These are phyloP conservation scores for Diadromus collaris DNA, from an alignment of 2,888 invertebrate species.

Conservation along the genomic window DNA sequence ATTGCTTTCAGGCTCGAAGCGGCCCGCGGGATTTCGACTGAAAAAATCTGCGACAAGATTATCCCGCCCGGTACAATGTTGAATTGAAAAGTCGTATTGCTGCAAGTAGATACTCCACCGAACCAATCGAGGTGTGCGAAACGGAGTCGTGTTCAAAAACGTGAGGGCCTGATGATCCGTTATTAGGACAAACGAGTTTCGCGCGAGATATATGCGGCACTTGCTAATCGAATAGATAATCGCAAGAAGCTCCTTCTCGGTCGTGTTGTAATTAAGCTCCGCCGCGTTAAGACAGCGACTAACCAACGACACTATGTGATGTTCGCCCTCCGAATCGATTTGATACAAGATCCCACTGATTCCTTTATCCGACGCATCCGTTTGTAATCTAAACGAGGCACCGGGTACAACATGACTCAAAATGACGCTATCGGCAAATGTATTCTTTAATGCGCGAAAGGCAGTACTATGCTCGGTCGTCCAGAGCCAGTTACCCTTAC, in stretches of 20 bases:
- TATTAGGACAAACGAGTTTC: conserved; percentile 59
- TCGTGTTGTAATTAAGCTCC: conserved; percentile 62
- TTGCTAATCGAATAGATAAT: conserved; percentile 65
- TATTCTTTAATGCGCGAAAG: conserved; percentile 56
- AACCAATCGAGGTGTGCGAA: conserved; percentile 63
- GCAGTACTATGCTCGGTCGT: conserved; percentile 38
- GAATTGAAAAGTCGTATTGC: conserved; percentile 64
- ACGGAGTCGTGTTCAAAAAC: conserved; percentile 66
- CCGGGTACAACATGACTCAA: conserved; percentile 48
- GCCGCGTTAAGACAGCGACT: conserved; percentile 62
- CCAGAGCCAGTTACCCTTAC: conserved; percentile 58
- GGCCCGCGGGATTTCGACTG: conserved; percentile 61
- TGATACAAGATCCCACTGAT: conserved; percentile 63
- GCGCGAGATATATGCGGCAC: conserved; percentile 67
- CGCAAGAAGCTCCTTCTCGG: conserved; percentile 68
- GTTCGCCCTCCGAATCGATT: conserved; percentile 31
- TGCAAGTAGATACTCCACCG: conserved; percentile 68
- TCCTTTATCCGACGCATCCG: conserved; percentile 52
- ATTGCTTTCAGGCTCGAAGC: not conserved
- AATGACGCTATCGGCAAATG: conserved; percentile 51
- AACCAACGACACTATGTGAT: conserved; percentile 59
- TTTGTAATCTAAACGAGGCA: conserved; percentile 57
- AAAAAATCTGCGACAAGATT: conserved; percentile 69
- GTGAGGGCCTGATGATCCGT: conserved; percentile 68
- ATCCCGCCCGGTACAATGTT: conserved; percentile 64